Percentiles rank a stretch among this genome's conserved stretches.
Conservation (phyloP, 2,888 invertebrate genomes). For the Blera fallax region DNA sequence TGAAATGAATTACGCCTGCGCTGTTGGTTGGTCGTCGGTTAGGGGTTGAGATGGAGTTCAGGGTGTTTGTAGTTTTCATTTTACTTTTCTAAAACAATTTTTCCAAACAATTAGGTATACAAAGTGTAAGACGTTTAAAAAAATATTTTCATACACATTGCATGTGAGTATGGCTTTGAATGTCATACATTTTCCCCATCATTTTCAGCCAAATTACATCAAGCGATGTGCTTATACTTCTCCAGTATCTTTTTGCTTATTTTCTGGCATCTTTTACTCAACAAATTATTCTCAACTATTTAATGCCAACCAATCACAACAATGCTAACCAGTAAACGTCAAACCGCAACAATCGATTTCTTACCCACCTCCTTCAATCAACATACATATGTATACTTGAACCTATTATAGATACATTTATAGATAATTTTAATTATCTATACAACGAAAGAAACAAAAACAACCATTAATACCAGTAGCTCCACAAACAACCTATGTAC, state of each 20-base stretch:
- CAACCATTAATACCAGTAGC: constrained; percentile 44
- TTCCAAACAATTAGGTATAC: too few species aligned
- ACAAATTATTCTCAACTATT: neutral
- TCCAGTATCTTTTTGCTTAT: too few species aligned
- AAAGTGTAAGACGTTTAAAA: too few species aligned
- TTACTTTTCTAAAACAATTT: neutral
- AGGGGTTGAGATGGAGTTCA: neutral
- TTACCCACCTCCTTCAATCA: constrained; percentile 22
- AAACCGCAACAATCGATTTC: neutral
- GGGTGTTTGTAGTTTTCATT: neutral
- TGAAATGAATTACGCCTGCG: constrained; percentile 40
- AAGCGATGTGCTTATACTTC: too few species aligned
- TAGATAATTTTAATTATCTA: constrained; percentile 49
- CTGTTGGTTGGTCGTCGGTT: constrained; percentile 4
- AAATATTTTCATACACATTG: too few species aligned
- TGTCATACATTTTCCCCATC: too few species aligned
- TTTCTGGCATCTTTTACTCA: too few species aligned
- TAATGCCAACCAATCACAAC: constrained; percentile 42
- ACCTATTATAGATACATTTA: constrained; percentile 38
- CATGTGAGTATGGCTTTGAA: too few species aligned
- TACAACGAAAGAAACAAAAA: constrained; percentile 24
- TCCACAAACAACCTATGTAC: constrained; percentile 12
- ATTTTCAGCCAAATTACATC: too few species aligned
- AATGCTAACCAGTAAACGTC: constrained; percentile 3
- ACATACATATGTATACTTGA: constrained; percentile 1